These are phyloP conservation scores for Ephydatia muelleri DNA, from an alignment of 37 sponge, comb jelly and placozoan genomes.

Conservation along the genomic window DNA sequence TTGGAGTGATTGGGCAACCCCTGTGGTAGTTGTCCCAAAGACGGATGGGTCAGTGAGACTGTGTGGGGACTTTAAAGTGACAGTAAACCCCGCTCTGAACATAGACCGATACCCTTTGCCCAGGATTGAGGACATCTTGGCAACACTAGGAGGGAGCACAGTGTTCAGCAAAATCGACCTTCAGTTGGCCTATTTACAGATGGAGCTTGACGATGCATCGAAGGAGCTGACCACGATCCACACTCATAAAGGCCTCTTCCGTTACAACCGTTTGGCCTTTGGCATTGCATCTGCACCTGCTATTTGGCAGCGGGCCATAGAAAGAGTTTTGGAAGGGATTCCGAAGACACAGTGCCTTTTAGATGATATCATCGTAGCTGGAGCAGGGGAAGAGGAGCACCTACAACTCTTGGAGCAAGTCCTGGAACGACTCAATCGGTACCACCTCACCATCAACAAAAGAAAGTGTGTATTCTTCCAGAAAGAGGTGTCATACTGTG, in stretches of 20 bases:
- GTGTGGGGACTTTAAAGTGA: conserved; percentile 35
- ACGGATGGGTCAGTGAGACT: conserved; percentile 18
- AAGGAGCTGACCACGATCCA: conserved; percentile 7
- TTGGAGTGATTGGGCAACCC: conserved; percentile 28
- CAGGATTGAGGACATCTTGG: conserved; percentile 12
- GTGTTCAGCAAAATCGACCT: conserved; percentile 14
- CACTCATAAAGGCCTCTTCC: conserved; percentile 15
- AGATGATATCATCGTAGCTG: conserved; percentile 17
- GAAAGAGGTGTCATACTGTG: conserved; percentile 3
- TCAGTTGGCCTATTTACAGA: conserved; percentile 7
- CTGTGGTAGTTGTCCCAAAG: conserved; percentile 35
- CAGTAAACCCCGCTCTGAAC: conserved; percentile 25
- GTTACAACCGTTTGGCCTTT: conserved; percentile 11
- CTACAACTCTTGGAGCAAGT: background rate
- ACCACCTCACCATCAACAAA: background rate
- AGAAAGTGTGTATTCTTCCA: conserved; percentile 11
- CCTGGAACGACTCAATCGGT: background rate
- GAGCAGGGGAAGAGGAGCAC: conserved; percentile 17
- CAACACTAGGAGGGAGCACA: conserved; percentile 2
- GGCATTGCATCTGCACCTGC: conserved; percentile 30
- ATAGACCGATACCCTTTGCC: conserved; percentile 23
- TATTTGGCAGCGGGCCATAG: conserved; percentile 21
- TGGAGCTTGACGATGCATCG: conserved; percentile 12
- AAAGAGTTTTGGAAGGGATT: conserved; percentile 14
- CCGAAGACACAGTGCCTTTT: background rate